Conservation (phyloP, 2,113 vertebrate genomes). For the Oreochromis spilurus region DNA sequence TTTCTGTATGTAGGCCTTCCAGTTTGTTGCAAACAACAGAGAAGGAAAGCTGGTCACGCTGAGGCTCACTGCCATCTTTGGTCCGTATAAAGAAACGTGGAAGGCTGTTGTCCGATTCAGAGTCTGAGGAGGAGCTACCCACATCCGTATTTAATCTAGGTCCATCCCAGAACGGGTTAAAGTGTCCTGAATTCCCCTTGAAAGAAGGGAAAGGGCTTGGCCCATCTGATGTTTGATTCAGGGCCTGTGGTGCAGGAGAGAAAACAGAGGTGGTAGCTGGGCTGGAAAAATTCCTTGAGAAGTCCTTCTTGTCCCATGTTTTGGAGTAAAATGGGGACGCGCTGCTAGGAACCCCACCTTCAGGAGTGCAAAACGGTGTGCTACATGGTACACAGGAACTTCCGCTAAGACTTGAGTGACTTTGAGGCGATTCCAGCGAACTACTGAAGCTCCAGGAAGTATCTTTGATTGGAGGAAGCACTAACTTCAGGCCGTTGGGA, state of each 20-base stretch:
- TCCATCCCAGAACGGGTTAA: conserved; percentile 87
- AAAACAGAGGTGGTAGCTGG: conserved; percentile 32
- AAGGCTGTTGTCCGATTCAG: conserved; percentile 57
- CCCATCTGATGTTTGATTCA: conserved; percentile 40
- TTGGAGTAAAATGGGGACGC: conserved; percentile 68
- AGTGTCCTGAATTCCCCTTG: conserved; percentile 78
- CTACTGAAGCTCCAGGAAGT: conserved; percentile 74
- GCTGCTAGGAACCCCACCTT: conserved; percentile 75
- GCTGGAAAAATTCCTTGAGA: conserved; percentile 68
- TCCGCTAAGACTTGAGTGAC: conserved; percentile 80
- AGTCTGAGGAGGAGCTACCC: conserved; percentile 66
- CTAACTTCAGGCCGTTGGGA: conserved; percentile 88
- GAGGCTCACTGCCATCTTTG: conserved; percentile 73
- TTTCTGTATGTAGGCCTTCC: conserved; percentile 75
- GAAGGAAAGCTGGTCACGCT: conserved; percentile 84
- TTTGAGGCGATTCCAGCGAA: conserved; percentile 81
- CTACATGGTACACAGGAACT: conserved; percentile 84
- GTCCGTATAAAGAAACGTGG: conserved; percentile 78
- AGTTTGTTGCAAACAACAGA: conserved; percentile 86
- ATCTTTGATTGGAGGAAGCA: conserved; percentile 75
- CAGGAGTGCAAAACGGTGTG: conserved; percentile 86
- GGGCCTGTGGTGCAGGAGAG: conserved; percentile 43
- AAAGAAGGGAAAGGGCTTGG: conserved; percentile 69
- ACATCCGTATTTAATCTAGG: conserved; percentile 49
- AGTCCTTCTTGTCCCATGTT: conserved; percentile 68